Conservation (phyloP, 2,888 invertebrate genomes). For the Thereva unica region DNA sequence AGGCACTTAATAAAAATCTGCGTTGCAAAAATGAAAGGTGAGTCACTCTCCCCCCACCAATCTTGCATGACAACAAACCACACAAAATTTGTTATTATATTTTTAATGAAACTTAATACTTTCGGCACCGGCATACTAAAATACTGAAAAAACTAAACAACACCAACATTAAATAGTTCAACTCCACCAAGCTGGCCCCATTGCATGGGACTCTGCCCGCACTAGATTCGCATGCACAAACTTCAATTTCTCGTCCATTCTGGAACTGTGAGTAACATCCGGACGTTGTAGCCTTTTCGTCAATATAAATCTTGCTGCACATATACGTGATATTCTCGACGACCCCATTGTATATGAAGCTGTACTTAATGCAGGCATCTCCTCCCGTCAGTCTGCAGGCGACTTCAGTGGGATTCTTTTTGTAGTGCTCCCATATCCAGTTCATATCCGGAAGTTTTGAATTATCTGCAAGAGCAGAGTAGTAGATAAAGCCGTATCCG, state of each 20-base stretch:
- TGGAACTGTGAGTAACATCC: conserved; percentile 64
- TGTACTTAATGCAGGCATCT: conserved; percentile 68
- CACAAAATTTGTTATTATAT: too few species aligned
- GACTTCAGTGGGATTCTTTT: conserved; percentile 55
- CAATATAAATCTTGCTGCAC: conserved; percentile 67
- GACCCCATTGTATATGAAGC: conserved; percentile 65
- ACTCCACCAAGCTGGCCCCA: conserved; percentile 33
- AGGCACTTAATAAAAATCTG: too few species aligned
- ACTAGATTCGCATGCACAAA: conserved; percentile 61
- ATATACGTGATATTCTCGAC: conserved; percentile 72
- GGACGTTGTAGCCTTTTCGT: conserved; percentile 59
- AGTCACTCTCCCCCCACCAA: too few species aligned
- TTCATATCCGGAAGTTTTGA: conserved; percentile 66
- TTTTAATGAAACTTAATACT: too few species aligned
- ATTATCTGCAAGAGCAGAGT: conserved; percentile 59
- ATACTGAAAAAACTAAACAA: too few species aligned
- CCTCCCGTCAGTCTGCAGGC: conserved; percentile 64
- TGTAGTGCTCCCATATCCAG: conserved; percentile 64
- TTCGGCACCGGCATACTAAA: too few species aligned
- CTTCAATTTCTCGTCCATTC: conserved; percentile 59
- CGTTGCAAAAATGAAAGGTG: too few species aligned
- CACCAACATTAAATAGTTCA: too few species aligned
- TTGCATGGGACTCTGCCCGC: conserved; percentile 59
- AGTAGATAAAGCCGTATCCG: not conserved
- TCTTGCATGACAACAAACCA: too few species aligned